A percentile compares a stretch with the other conserved stretches of the same genome.
phyloP scores from a whole-genome alignment of 2,797 vertebrate genomes.

The Heliangelus exortis region DNA sequence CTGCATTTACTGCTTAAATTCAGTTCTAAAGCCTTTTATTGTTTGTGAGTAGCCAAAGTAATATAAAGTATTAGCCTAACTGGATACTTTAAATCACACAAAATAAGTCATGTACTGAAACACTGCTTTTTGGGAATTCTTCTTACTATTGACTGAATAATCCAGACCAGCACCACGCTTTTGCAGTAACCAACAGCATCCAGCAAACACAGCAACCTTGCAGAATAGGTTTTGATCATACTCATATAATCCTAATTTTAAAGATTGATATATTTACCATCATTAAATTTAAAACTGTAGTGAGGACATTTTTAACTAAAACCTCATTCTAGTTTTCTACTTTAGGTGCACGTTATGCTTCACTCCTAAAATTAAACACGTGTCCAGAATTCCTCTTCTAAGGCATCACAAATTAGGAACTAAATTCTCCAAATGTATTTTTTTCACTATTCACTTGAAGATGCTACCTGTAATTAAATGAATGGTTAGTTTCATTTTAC shows the following conservation, averaged over 20 bases:
- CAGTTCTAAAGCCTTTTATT: conserved; percentile 48
- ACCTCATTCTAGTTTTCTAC: not conserved
- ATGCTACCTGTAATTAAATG: not conserved
- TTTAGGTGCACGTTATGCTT: not conserved
- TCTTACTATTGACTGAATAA: not conserved
- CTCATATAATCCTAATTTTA: not conserved
- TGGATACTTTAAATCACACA: not conserved
- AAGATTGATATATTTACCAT: not conserved
- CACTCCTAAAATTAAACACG: not conserved
- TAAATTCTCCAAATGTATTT: not conserved
- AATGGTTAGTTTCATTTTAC: not conserved
- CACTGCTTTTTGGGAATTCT: not conserved
- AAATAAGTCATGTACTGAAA: not conserved
- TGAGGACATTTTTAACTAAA: not conserved
- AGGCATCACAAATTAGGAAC: not conserved
- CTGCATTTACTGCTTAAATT: conserved; percentile 61
- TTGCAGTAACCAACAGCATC: not conserved
- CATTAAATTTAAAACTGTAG: not conserved
- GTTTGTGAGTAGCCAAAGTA: conserved; percentile 42
- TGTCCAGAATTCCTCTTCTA: not conserved
- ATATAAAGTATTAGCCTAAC: conserved; percentile 47
- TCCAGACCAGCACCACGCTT: not conserved
- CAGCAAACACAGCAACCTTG: not conserved
- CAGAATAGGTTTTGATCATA: not conserved
- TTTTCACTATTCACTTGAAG: not conserved